Percentiles rank a stretch among this genome's conserved stretches.
These are phyloP conservation scores for Novumbra hubbsi DNA, from an alignment of 2,797 vertebrate genomes.

Conservation along the genomic window DNA sequence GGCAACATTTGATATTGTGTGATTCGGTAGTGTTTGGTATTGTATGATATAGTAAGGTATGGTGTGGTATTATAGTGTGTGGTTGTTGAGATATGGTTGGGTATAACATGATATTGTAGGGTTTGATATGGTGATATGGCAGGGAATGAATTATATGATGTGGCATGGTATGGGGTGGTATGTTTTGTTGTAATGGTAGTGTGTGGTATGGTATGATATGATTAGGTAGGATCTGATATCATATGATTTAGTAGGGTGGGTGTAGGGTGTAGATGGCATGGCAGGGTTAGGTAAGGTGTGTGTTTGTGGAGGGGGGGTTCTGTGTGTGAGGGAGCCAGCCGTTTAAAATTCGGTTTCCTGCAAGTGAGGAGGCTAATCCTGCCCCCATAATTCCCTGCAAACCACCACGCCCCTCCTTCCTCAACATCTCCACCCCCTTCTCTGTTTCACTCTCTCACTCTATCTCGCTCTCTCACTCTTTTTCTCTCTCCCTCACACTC, in stretches of 20 bases:
- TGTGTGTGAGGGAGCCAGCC: slow-evolving; percentile 77
- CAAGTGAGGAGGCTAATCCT: slow-evolving; percentile 99
- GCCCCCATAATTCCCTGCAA: slow-evolving; percentile 99
- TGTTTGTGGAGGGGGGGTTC: slow-evolving; percentile 33
- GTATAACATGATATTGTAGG: slow-evolving; percentile 18
- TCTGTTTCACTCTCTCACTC: slow-evolving; percentile 48
- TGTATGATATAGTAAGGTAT: slow-evolving; percentile 30
- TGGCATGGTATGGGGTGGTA: slow-evolving; percentile 34
- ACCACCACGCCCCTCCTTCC: slow-evolving; percentile 93
- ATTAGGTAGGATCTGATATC: background rate
- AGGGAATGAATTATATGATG: too few species aligned
- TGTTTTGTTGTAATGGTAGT: too few species aligned
- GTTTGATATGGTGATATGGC: slow-evolving; percentile 45
- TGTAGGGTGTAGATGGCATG: slow-evolving; percentile 28
- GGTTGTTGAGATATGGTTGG: slow-evolving; percentile 22
- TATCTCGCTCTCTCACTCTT: slow-evolving; percentile 51
- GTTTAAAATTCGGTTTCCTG: slow-evolving; percentile 99
- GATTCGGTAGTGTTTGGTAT: background rate
- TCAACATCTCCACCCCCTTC: slow-evolving; percentile 81
- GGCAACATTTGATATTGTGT: slow-evolving; percentile 32
- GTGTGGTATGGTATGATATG: slow-evolving; percentile 40
- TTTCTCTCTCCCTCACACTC: slow-evolving; percentile 26
- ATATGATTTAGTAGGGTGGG: slow-evolving; percentile 29
- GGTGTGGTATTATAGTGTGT: slow-evolving; percentile 28
- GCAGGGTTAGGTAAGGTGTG: background rate